phyloP scores from a whole-genome alignment of 35 echinoderm and acorn worm species.

The Apostichopus parvimensis region DNA sequence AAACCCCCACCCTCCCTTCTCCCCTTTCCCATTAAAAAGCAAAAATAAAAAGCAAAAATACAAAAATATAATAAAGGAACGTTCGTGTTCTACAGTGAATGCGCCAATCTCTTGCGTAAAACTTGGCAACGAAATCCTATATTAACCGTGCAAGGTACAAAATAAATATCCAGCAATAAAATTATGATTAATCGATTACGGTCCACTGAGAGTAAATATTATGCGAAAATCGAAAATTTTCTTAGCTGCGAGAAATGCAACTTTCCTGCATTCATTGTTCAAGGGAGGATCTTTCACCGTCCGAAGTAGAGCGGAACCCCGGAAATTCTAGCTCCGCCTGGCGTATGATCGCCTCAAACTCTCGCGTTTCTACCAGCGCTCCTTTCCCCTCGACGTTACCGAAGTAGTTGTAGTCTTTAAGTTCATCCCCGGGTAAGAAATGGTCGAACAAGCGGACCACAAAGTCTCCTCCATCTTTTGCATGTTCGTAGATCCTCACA shows the following conservation, averaged over 20 bases:
- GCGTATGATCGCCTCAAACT: neutral
- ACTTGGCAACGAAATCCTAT: no score
- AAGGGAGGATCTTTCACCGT: neutral
- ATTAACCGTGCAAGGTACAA: no score
- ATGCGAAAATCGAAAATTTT: neutral
- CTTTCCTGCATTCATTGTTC: conserved; percentile 2
- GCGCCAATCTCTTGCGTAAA: no score
- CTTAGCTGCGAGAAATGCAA: neutral
- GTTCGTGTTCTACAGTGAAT: no score
- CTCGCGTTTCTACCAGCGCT: neutral
- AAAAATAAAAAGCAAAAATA: no score
- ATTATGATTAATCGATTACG: no score
- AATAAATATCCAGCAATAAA: no score
- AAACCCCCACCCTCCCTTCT: no score
- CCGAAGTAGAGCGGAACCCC: neutral
- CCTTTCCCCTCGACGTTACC: neutral
- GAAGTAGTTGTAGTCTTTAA: conserved; percentile 1
- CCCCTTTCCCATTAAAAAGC: no score
- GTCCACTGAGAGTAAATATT: no score
- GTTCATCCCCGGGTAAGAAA: conserved; percentile 1
- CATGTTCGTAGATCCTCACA: neutral
- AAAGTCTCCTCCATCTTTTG: neutral
- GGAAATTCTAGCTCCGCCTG: neutral
- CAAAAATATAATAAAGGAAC: no score
- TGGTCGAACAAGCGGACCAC: neutral